Evolutionary conservation across 2,113 vertebrate species (phyloP).

Genomic region (Heterochromis multidens): DNA sequence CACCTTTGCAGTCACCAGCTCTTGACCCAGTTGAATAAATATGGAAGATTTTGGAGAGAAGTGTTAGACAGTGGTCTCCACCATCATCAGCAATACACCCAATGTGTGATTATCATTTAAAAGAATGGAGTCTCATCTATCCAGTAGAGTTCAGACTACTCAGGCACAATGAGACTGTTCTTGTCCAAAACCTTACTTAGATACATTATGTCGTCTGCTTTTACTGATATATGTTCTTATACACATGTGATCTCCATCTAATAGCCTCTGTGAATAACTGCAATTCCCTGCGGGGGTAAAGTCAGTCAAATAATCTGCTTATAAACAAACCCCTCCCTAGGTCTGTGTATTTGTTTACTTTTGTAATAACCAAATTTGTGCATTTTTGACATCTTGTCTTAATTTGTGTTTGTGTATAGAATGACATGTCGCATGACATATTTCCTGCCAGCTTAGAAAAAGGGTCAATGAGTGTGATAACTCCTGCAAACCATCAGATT

Average conservation of each 20-base stretch:
- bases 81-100: not conserved
- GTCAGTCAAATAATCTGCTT: not conserved
- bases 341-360: no score
- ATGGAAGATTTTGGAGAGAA: not conserved
- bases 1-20: not conserved
- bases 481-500: not conserved
- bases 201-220: not conserved
- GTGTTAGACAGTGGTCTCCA: not conserved
- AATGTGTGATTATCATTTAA: not conserved
- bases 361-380: not conserved
- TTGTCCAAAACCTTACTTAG: not conserved
- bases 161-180: not conserved
- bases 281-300: not conserved
- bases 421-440: not conserved
- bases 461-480: not conserved
- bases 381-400: not conserved
- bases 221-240: not conserved
- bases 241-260: not conserved
- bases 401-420: not conserved
- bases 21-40: not conserved
- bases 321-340: not conserved
- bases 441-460: not conserved
- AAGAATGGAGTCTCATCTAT: not conserved
- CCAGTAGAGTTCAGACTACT: not conserved
- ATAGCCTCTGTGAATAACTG: not conserved